These are phyloP conservation scores for Drosophila murphyi DNA, from an alignment of 1,140 invertebrate genomes.

Conservation along the genomic window DNA sequence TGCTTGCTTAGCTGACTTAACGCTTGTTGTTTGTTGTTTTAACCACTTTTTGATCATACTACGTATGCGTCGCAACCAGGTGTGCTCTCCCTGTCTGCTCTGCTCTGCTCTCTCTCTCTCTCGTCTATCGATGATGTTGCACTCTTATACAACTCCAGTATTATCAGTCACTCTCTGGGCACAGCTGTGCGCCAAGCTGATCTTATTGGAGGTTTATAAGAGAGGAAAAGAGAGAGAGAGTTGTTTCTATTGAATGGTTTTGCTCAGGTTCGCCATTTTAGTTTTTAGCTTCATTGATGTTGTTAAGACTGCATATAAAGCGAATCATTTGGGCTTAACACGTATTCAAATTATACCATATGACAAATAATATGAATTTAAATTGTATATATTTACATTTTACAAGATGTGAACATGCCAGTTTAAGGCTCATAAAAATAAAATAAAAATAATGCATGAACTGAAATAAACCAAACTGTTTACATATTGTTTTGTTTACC, in stretches of 20 bases:
- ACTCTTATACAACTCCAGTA: conserved; percentile 5
- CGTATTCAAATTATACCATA: conserved; percentile 29
- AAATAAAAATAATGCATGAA: conserved; percentile 12
- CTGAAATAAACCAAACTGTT: conserved; percentile 5
- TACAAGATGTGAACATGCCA: conserved; percentile 4
- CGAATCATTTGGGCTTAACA: conserved; percentile 18
- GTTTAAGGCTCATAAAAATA: neutral
- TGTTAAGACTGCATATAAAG: conserved; percentile 19
- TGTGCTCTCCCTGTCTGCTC: conserved; percentile 24
- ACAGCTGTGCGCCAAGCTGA: conserved; percentile 58
- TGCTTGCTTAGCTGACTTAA: conserved; percentile 44
- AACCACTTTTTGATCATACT: conserved; percentile 17
- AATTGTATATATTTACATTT: conserved; percentile 21
- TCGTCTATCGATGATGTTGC: conserved; percentile 8
- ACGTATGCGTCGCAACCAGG: conserved; percentile 33
- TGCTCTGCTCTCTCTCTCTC: neutral
- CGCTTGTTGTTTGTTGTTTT: conserved; percentile 46
- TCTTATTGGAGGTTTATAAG: conserved; percentile 64
- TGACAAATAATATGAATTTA: conserved; percentile 19
- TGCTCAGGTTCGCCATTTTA: conserved; percentile 73
- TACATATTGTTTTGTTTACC: conserved; percentile 16
- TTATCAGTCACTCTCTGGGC: conserved; percentile 25
- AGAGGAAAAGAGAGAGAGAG: conserved; percentile 23
- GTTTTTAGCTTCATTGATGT: conserved; percentile 47
- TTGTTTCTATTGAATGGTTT: conserved; percentile 40